These are phyloP conservation scores for Patella vulgata DNA, from an alignment of 1,140 invertebrate species.

Conservation along the genomic window DNA sequence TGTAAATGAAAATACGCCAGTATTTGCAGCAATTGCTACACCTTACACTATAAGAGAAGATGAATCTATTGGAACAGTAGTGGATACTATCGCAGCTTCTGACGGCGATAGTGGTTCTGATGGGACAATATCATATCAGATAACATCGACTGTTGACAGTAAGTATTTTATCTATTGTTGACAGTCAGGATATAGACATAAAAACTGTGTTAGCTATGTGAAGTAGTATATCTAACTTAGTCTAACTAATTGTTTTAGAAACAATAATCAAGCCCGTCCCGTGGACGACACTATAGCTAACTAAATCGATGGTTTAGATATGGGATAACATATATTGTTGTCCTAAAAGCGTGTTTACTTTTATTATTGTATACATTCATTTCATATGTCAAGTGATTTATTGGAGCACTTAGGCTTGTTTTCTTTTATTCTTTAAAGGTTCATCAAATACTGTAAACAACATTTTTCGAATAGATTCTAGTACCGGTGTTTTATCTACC, in stretches of 20 bases:
- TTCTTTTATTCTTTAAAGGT: slow-evolving; percentile 10
- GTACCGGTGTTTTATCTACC: slow-evolving; percentile 27
- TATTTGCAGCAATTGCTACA: slow-evolving; percentile 4
- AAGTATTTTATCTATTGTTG: slow-evolving; percentile 1
- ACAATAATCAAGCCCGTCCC: not conserved
- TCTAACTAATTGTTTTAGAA: not conserved
- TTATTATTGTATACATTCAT: not conserved
- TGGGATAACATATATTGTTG: not conserved
- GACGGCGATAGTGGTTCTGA: slow-evolving; percentile 36
- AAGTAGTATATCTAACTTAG: not conserved
- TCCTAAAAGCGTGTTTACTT: not conserved
- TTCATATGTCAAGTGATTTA: no score
- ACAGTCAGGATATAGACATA: not conserved
- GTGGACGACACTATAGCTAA: not conserved
- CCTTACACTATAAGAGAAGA: slow-evolving; percentile 24
- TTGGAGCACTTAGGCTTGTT: no score
- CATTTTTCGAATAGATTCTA: slow-evolving; percentile 30
- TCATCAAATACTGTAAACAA: not conserved
- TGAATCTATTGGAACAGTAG: slow-evolving; percentile 24
- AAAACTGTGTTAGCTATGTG: not conserved
- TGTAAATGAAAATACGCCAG: slow-evolving; percentile 65
- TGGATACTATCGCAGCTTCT: slow-evolving; percentile 38
- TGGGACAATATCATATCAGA: slow-evolving; percentile 22
- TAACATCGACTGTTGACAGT: slow-evolving; percentile 21
- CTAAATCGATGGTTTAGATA: not conserved